Base-by-base conservation (phyloP, 2,888 invertebrate genomes). In the Acleris literana region DNA sequence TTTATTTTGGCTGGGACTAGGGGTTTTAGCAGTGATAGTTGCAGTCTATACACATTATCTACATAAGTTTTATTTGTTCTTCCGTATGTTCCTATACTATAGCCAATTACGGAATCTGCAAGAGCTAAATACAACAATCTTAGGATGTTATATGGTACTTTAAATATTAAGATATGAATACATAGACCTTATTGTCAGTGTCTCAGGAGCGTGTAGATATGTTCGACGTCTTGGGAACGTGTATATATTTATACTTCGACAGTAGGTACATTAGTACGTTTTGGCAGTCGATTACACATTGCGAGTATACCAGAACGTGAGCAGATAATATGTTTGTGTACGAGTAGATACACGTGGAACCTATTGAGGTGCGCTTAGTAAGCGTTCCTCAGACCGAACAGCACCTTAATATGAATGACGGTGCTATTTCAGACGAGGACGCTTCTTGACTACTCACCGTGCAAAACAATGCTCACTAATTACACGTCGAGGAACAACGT, bases 401-500 rank as follows among this genome's bases (percentile, higher is more conserved):
- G 60, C 63, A 70, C 71, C 63, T 74, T 79, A 77, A 77, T 71
- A 71, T 73, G 73, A 76, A 78, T 85, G 84, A 85, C 79, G 79
- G 70, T 76, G 71, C 76, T 74, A 70, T 82, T 83, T 79, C 70
- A 68, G 74, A 68, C 64, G 69, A 70, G 69, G 71, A 73, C 76
- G 75, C 76, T 71, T 69, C 72, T 73, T 70, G 74, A 75, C 76
- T 79, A 77, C 77, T 81, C 77, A 77, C 75, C 76, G 79, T 74
- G 69, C 70, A 76, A 83, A 73, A 86, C 83, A 86, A 85, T 82
- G 77, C 75, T 71, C 70, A 71, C 79, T 85, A 84, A 87, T 86
- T 83, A 78, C 76, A 75, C 70, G 69, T 75, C 73, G 75, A 76
- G 76, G 71, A 76, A 76, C 77, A 76, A 77, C 76, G 70, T 74